These are phyloP conservation scores for Polyommatus iphigenia DNA, from an alignment of 2,888 invertebrate species.

Conservation along the genomic window DNA sequence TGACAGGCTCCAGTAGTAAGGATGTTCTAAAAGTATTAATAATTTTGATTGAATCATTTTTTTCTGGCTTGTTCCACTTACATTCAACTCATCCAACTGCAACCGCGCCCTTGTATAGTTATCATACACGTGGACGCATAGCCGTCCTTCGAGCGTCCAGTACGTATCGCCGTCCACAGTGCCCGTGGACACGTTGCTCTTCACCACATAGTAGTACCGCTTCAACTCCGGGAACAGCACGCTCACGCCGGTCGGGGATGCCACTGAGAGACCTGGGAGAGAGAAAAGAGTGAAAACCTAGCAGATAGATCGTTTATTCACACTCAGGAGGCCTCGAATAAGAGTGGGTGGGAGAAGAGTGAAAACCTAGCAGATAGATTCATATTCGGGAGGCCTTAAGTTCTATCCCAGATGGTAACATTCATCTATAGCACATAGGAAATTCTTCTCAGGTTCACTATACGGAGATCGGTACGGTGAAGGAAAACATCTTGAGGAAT, in stretches of 20 bases:
- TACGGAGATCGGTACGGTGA: too few species aligned
- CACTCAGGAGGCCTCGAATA: too few species aligned
- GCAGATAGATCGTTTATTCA: neutral
- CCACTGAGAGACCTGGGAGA: conserved; percentile 48
- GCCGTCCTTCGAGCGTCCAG: conserved; percentile 61
- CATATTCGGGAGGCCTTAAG: too few species aligned
- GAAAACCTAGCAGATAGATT: neutral
- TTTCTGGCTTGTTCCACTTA: conserved; percentile 39
- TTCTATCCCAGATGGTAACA: too few species aligned
- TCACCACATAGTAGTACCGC: conserved; percentile 59
- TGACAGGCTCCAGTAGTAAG: too few species aligned
- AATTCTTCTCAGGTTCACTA: too few species aligned
- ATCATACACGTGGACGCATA: conserved; percentile 56
- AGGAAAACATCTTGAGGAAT: too few species aligned
- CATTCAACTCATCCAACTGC: conserved; percentile 58
- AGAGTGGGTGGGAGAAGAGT: conserved; percentile 37
- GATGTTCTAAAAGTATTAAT: too few species aligned
- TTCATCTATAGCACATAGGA: too few species aligned
- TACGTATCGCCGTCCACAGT: conserved; percentile 55
- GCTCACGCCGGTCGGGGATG: conserved; percentile 50
- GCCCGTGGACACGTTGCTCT: conserved; percentile 60
- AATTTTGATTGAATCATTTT: too few species aligned
- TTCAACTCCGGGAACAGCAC: conserved; percentile 58
- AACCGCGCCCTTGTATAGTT: conserved; percentile 58
- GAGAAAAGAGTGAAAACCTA: neutral